Evolutionary conservation across 2,113 vertebrate genomes (phyloP).

Genomic region (Athene noctua): DNA sequence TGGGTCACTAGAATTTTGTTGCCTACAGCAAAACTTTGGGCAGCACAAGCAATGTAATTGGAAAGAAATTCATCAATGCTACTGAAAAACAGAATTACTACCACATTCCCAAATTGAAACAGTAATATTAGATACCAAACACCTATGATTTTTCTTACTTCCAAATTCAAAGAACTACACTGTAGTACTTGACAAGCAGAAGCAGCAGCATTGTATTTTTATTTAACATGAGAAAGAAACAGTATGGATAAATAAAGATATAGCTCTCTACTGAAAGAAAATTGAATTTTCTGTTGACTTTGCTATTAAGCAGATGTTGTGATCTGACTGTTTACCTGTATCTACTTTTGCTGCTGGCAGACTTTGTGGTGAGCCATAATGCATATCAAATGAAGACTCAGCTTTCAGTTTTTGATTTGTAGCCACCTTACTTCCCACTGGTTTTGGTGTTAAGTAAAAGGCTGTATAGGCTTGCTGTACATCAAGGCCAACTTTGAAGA

Average conservation of each 20-base stretch:
- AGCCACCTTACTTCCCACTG: constrained; percentile 54
- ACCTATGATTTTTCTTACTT: background rate
- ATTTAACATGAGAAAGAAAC: background rate
- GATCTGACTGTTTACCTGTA: constrained; percentile 62
- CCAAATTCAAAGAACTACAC: background rate
- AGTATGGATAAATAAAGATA: background rate
- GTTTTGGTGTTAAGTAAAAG: constrained; percentile 77
- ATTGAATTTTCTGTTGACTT: background rate
- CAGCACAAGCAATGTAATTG: background rate
- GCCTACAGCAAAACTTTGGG: background rate
- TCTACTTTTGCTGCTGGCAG: constrained; percentile 11
- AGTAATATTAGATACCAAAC: background rate
- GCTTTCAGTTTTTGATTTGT: constrained; percentile 46
- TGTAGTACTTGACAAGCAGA: background rate
- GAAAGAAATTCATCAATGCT: background rate
- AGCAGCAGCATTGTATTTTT: background rate
- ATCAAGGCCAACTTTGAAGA: constrained; percentile 87
- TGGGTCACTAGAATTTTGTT: background rate
- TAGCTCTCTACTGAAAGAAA: background rate
- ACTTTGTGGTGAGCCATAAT: background rate
- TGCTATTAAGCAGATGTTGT: background rate
- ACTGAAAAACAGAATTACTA: background rate
- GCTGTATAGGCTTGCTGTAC: constrained; percentile 82
- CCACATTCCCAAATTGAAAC: background rate
- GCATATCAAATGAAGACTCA: constrained; percentile 3